A percentile compares a stretch with the other conserved stretches of the same genome.
Evolutionary conservation across 2,888 invertebrate species (phyloP).

Genomic region (Acronicta psi): DNA sequence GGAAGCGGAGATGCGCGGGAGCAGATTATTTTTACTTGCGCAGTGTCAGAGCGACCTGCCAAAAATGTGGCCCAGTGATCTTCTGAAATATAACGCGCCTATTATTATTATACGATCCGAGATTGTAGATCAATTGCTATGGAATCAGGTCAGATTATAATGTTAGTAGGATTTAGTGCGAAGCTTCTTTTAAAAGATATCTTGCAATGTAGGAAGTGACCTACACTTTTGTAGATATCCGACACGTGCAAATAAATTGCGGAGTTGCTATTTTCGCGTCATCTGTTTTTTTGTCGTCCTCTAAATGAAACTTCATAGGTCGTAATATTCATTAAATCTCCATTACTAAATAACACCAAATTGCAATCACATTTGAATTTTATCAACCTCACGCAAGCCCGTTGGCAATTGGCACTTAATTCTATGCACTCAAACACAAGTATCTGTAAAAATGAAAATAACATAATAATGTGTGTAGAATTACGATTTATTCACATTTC

Average conservation of each 20-base stretch:
- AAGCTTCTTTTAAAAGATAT: not conserved
- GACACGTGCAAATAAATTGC: too few relatives aligned
- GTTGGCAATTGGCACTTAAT: too few relatives aligned
- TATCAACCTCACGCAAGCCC: too few relatives aligned
- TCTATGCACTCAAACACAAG: constrained; percentile 23
- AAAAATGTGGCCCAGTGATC: constrained; percentile 84
- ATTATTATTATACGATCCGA: constrained; percentile 49
- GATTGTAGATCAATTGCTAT: constrained; percentile 35
- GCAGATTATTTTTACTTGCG: constrained; percentile 60
- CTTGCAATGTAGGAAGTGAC: too few relatives aligned
- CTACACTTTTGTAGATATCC: too few relatives aligned
- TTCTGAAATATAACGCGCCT: constrained; percentile 64
- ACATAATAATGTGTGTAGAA: constrained; percentile 12
- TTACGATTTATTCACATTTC: constrained; percentile 20
- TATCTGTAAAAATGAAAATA: constrained; percentile 27
- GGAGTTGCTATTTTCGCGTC: too few relatives aligned
- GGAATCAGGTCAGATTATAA: constrained; percentile 27
- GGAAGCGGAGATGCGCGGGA: constrained; percentile 51
- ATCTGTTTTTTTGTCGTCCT: too few relatives aligned
- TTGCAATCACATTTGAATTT: too few relatives aligned
- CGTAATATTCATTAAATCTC: too few relatives aligned
- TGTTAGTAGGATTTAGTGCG: constrained; percentile 2
- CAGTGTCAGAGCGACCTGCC: constrained; percentile 77
- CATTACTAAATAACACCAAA: too few relatives aligned
- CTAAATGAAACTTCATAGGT: too few relatives aligned